Evolutionary conservation across 2,888 invertebrate genomes (phyloP).

Genomic region (Anodontia alba): DNA sequence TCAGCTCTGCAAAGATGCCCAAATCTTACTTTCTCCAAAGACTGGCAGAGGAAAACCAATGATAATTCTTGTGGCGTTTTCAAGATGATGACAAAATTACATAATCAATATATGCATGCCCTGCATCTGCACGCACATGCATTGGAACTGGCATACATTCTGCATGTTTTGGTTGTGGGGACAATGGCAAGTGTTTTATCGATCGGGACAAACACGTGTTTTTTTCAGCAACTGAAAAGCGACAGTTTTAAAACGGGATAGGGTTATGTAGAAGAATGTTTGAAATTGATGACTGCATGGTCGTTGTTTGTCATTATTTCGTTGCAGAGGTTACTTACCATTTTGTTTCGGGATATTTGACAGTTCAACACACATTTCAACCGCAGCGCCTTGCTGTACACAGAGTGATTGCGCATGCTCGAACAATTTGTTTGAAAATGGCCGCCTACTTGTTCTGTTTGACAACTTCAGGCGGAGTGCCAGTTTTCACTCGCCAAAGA

Average conservation of each 20-base stretch:
- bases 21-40: not conserved
- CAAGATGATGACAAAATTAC: conserved; percentile 30
- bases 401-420: conserved; percentile 55
- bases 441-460: conserved; percentile 92
- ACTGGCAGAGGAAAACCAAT: not conserved
- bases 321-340: not conserved
- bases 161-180: conserved; percentile 22
- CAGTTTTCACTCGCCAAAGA: conserved; percentile 93
- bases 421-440: conserved; percentile 86
- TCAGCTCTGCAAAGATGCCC: not conserved
- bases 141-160: conserved; percentile 14
- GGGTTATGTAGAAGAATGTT: not conserved
- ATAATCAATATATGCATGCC: conserved; percentile 40
- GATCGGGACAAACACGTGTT: conserved; percentile 7
- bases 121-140: conserved; percentile 33
- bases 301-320: not conserved
- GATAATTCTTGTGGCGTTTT: not conserved
- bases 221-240: not conserved
- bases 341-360: not conserved
- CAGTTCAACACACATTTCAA: conserved; percentile 7
- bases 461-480: conserved; percentile 94
- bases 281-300: conserved; percentile 10
- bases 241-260: not conserved
- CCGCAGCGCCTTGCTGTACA: not conserved
- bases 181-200: conserved; percentile 15